Base-by-base conservation (phyloP, 2,113 vertebrate genomes). In the Periophthalmodon schlosseri region DNA sequence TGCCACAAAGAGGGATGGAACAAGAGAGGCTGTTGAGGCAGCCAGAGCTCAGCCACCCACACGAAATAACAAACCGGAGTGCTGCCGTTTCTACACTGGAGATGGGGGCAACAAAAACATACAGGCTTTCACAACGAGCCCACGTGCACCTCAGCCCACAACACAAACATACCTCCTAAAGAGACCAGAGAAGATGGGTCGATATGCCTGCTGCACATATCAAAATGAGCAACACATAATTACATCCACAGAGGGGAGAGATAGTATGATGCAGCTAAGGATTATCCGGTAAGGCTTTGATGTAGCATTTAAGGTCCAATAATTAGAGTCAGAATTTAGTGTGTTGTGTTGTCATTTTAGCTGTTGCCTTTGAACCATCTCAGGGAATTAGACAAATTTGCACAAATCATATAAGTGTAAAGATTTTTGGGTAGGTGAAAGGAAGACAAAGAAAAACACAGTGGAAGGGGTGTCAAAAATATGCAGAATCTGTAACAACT, bases 21-120 rank as follows among this genome's bases (percentile, higher is more conserved):
- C 58, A 57, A 50, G 79, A 39, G 68, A 71, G 66, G 74, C 71
- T 84, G 84, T 50, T 70, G 68, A 84, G 78, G 78, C 84, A 84
- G 50, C 36, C 70, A 81, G 86, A 58, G n/a, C 79, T 88, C 78
- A 84, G 63, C 87, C 88, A 86, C 84, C 86, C 86, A 90, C 87
- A 83, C 73, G 73, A 73, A 72, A 74, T 80, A 80, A 70, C 77
- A 82, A 82, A 84, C 1, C 23, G 79, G 75, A 75, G 76, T 72
- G 70, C 65, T 80, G 82, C 73, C 77, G 76, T 73, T 86, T 80
- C 83, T 74, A 72, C 79, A 83, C 79, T 61, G 72, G 72, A 75
- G 47, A 76, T 44, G 21, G 6, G 18, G 75, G 69, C 73, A 73
- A 67, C 16, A 68, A 39, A 64, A n/a, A 70, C 61, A 33, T 58